Evolutionary conservation across 2,113 vertebrate genomes (phyloP).

Genomic region (Vicugna pacos): DNA sequence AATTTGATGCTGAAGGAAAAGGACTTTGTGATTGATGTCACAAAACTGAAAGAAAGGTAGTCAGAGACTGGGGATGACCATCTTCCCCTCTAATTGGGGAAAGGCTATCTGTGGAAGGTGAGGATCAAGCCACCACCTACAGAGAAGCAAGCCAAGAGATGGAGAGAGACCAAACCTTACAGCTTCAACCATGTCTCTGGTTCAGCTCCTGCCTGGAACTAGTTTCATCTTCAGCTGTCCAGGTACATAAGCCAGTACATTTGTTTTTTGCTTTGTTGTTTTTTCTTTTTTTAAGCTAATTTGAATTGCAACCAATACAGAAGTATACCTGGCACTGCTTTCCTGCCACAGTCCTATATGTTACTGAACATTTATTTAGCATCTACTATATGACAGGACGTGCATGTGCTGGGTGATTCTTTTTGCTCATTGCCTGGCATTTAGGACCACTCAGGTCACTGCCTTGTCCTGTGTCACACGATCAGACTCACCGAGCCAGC

Average conservation of each 20-base stretch:
- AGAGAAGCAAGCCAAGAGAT: background rate
- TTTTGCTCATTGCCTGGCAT: background rate
- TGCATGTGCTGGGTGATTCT: background rate
- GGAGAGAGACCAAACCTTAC: background rate
- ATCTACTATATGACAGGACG: background rate
- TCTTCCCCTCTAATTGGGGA: background rate
- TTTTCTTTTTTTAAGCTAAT: background rate
- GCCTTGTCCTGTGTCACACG: background rate
- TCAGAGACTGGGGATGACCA: background rate
- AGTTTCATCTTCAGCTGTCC: background rate
- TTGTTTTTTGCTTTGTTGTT: background rate
- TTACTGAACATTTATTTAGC: background rate
- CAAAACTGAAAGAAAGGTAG: background rate
- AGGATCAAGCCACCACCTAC: background rate
- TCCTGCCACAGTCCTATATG: background rate
- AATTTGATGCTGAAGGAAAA: background rate
- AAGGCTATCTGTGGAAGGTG: background rate
- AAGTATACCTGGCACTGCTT: background rate
- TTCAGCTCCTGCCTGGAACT: background rate
- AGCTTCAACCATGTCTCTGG: background rate
- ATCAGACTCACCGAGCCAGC: background rate
- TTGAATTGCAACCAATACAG: background rate
- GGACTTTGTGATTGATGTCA: background rate
- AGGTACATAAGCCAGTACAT: background rate
- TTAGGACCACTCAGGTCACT: background rate